Conservation (phyloP, 2,797 vertebrate species). For the Carduelis carduelis region DNA sequence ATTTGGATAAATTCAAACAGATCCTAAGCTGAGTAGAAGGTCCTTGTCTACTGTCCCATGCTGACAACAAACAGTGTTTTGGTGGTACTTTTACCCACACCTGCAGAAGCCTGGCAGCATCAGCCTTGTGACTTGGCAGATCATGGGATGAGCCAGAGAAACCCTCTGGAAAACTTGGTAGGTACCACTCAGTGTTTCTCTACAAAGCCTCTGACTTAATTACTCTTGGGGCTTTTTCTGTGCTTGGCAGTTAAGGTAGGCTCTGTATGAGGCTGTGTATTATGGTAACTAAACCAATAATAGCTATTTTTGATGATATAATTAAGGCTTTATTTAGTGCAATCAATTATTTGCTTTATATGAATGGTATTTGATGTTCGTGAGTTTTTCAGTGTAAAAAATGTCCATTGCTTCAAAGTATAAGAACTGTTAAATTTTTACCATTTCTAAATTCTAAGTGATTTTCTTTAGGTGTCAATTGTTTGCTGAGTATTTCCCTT, state of each 20-base stretch:
- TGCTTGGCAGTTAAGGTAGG: neutral
- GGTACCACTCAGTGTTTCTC: neutral
- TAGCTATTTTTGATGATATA: neutral
- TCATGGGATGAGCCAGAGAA: neutral
- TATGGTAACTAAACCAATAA: neutral
- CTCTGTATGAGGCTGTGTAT: neutral
- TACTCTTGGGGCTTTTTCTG: neutral
- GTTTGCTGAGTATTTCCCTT: neutral
- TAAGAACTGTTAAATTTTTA: neutral
- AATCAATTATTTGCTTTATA: neutral
- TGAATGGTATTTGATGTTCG: neutral
- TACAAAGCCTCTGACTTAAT: neutral
- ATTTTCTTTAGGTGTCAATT: neutral
- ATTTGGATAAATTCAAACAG: neutral
- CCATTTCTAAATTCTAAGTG: neutral
- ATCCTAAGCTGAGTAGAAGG: neutral
- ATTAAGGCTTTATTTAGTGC: neutral
- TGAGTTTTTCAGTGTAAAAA: neutral
- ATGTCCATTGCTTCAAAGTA: neutral
- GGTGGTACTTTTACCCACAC: rapidly evolving
- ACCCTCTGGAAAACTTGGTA: neutral
- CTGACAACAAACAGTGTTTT: neutral
- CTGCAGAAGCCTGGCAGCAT: neutral
- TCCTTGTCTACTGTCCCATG: rapidly evolving
- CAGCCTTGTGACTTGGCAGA: neutral